Conservation (phyloP, 2,113 vertebrate species). For the Heterotilapia buettikoferi region DNA sequence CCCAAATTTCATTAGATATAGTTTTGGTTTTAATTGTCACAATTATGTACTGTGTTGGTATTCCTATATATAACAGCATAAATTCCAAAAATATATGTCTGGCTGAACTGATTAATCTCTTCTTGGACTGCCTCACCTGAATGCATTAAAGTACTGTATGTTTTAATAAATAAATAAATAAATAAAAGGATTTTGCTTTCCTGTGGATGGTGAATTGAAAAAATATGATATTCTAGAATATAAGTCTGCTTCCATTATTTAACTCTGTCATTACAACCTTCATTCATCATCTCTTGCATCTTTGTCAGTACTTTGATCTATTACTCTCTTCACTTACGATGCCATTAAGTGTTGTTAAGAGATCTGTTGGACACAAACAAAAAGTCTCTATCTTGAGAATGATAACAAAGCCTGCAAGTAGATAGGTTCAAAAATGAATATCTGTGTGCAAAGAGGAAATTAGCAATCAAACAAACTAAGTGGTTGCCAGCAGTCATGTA, state of each 20-base stretch:
- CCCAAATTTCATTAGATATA: neutral
- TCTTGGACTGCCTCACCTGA: neutral
- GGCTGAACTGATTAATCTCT: neutral
- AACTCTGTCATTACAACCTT: neutral
- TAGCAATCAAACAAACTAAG: neutral
- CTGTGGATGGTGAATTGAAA: neutral
- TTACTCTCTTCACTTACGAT: neutral
- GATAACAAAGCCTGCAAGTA: neutral
- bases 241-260: neutral
- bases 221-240: neutral
- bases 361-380: neutral
- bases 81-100: neutral
- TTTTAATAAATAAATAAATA: neutral
- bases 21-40: neutral
- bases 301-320: neutral
- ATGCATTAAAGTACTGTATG: neutral
- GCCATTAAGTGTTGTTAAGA: neutral
- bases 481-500: neutral
- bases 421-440: neutral
- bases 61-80: neutral
- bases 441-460: neutral
- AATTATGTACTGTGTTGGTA: neutral
- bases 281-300: neutral
- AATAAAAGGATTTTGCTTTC: fast-evolving
- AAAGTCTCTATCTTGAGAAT: neutral